phyloP scores from a whole-genome alignment of 1,140 invertebrate genomes.

The Zaprionus kolodkinae region DNA sequence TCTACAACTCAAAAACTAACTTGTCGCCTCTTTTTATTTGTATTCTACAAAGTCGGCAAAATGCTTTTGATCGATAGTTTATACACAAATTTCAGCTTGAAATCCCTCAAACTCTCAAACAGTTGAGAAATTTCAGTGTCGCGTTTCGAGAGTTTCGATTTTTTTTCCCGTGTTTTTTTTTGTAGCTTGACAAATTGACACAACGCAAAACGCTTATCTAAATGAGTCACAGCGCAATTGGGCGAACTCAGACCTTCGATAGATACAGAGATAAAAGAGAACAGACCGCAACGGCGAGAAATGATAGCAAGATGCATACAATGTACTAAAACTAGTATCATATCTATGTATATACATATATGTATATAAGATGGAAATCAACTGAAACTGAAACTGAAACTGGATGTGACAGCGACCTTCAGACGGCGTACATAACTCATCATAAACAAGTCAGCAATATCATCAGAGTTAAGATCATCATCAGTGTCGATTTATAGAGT shows the following conservation, averaged over 20 bases:
- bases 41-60: constrained; percentile 32
- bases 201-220: constrained; percentile 72
- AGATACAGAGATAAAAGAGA: constrained; percentile 26
- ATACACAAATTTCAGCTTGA: constrained; percentile 19
- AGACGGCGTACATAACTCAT: too few species aligned
- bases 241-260: constrained; percentile 5
- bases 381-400: not conserved
- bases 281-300: not conserved
- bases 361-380: constrained; percentile 15
- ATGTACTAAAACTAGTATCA: not conserved
- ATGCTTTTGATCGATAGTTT: constrained; percentile 42
- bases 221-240: constrained; percentile 60
- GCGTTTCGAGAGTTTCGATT: constrained; percentile 20
- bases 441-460: constrained; percentile 30
- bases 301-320: constrained; percentile 7
- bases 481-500: constrained; percentile 38
- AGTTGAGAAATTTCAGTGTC: constrained; percentile 11
- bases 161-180: not conserved
- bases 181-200: constrained; percentile 73
- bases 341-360: too few species aligned
- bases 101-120: not conserved
- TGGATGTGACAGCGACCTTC: not conserved
- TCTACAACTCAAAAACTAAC: not conserved
- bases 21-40: constrained; percentile 18
- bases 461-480: constrained; percentile 37